phyloP scores from a whole-genome alignment of 2,113 vertebrate species.

The Ceuthmochares aereus region DNA sequence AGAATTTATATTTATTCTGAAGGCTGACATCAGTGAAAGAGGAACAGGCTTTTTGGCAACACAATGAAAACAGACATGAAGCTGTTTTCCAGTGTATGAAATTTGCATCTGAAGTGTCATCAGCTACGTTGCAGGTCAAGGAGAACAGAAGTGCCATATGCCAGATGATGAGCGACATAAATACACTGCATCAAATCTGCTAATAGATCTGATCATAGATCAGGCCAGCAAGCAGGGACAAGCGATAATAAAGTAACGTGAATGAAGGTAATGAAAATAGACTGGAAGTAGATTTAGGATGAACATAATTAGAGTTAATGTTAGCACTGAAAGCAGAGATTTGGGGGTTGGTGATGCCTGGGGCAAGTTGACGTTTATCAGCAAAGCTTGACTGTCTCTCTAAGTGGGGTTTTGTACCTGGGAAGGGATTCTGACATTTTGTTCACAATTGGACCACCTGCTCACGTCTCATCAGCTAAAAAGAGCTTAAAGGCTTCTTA shows the following conservation, averaged over 20 bases:
- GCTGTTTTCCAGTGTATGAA: background rate
- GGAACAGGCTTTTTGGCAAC: background rate
- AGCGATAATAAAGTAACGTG: slow-evolving; percentile 52
- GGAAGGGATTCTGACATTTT: slow-evolving; percentile 63
- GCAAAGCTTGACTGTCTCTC: slow-evolving; percentile 60
- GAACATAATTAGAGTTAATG: slow-evolving; percentile 72
- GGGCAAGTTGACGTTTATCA: slow-evolving; percentile 67
- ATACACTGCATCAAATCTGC: background rate
- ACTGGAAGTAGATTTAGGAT: slow-evolving; percentile 70
- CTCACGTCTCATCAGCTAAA: slow-evolving; percentile 64
- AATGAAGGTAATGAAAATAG: slow-evolving; percentile 73
- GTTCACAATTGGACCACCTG: slow-evolving; percentile 71
- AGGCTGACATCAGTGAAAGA: background rate
- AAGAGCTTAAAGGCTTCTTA: slow-evolving; percentile 66
- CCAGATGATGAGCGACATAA: background rate
- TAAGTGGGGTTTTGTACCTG: slow-evolving; percentile 66
- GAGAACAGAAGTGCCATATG: background rate
- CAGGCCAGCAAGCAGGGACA: slow-evolving; percentile 64
- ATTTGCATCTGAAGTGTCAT: background rate
- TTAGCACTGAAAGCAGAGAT: slow-evolving; percentile 70
- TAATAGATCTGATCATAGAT: slow-evolving; percentile 42
- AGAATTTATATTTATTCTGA: background rate
- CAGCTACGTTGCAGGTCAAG: background rate
- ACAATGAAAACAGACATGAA: background rate
- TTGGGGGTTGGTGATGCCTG: slow-evolving; percentile 61